Conservation (phyloP, 2,113 vertebrate genomes). For the Crotalus tigris region DNA sequence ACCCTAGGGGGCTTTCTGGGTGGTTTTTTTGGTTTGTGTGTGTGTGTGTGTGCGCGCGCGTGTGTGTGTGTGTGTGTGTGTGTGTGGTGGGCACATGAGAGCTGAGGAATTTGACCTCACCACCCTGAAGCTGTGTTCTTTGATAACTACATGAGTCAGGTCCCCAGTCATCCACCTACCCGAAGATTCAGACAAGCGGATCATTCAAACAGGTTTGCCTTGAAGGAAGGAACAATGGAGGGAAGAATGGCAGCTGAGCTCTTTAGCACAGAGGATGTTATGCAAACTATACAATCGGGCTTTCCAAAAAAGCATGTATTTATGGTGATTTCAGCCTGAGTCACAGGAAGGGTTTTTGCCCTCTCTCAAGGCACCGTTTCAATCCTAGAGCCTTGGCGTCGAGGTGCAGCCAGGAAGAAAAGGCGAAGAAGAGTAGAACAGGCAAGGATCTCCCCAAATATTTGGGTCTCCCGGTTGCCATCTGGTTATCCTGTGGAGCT, state of each 20-base stretch:
- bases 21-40: background rate
- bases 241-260: accelerated
- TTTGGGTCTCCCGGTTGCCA: background rate
- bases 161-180: background rate
- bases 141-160: background rate
- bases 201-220: background rate
- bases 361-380: background rate
- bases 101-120: background rate
- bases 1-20: background rate
- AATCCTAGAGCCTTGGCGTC: constrained; percentile 6
- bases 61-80: too few relatives aligned
- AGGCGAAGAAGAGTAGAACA: background rate
- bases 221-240: background rate
- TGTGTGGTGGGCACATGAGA: background rate
- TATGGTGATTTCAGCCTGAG: constrained; percentile 49
- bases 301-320: background rate
- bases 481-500: background rate
- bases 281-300: background rate
- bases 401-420: constrained; percentile 1
- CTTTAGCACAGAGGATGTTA: background rate
- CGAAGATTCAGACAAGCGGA: too few relatives aligned
- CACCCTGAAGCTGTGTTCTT: background rate
- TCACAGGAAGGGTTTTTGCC: constrained; percentile 27
- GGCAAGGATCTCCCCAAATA: background rate
- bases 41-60: too few relatives aligned